These are phyloP conservation scores for Mustela lutreola DNA, from an alignment of 2,113 vertebrate species.

Conservation along the genomic window DNA sequence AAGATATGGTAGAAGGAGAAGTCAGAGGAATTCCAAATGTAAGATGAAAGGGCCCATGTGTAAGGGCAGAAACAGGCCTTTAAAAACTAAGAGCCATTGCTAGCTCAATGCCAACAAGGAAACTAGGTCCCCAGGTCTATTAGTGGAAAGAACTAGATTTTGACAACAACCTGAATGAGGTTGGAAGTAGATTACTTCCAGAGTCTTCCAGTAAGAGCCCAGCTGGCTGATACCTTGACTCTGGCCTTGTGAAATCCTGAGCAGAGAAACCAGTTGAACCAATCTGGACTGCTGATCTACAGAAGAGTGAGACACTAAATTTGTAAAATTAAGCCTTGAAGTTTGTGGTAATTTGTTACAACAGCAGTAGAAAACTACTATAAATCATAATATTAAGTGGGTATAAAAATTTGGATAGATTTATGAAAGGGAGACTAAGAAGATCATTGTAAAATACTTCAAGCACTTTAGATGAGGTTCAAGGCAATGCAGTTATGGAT, in stretches of 20 bases:
- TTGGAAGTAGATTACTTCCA: slow-evolving; percentile 35
- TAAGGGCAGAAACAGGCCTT: background rate
- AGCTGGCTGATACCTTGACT: slow-evolving; percentile 7
- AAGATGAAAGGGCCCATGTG: background rate
- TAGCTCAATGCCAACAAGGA: background rate
- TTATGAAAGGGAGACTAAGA: slow-evolving; percentile 51
- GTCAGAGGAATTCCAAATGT: slow-evolving; percentile 26
- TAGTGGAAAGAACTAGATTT: slow-evolving; percentile 48
- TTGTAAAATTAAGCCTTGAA: background rate
- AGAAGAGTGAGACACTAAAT: slow-evolving; percentile 45
- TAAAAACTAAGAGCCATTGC: background rate
- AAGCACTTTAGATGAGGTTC: slow-evolving; percentile 46
- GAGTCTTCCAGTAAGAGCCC: background rate
- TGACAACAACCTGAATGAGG: slow-evolving; percentile 16
- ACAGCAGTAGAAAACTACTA: slow-evolving; percentile 43
- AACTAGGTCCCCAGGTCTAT: background rate
- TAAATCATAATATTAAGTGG: background rate
- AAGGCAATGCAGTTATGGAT: slow-evolving; percentile 5
- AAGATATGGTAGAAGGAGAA: background rate
- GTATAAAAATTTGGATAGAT: slow-evolving; percentile 52
- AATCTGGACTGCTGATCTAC: slow-evolving; percentile 21
- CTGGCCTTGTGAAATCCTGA: slow-evolving; percentile 40
- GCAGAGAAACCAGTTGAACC: slow-evolving; percentile 55
- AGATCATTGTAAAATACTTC: slow-evolving; percentile 54
- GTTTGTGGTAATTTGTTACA: slow-evolving; percentile 37